Evolutionary conservation across 2,797 vertebrate species (phyloP).

Genomic region (Chanos chanos): DNA sequence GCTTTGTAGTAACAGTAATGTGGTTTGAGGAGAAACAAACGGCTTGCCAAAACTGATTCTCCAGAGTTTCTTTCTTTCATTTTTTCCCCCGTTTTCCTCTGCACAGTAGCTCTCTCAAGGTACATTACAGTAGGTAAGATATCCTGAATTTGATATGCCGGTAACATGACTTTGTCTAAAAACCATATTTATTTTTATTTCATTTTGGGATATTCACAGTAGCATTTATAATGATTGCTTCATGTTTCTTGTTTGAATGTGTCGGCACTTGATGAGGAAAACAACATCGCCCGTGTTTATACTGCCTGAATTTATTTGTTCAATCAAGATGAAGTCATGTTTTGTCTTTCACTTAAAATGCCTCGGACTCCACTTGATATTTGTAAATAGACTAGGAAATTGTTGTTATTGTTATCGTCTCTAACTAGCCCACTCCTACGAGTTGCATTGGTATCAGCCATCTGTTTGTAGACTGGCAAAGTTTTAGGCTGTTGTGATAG

Average conservation of each 20-base stretch:
- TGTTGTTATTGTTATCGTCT: too few species aligned
- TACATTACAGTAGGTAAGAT: not conserved
- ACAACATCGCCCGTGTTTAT: conserved; percentile 26
- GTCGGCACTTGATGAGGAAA: conserved; percentile 29
- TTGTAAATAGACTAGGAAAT: conserved; percentile 38
- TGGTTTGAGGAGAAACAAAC: conserved; percentile 36
- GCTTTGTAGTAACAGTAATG: conserved; percentile 34
- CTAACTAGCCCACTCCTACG: too few species aligned
- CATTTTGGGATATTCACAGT: not conserved
- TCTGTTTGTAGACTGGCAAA: too few species aligned
- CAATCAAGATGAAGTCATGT: conserved; percentile 41
- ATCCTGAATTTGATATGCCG: not conserved
- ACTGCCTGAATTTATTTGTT: conserved; percentile 21
- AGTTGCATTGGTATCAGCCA: too few species aligned
- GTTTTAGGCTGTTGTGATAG: too few species aligned
- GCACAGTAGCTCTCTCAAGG: conserved; percentile 30
- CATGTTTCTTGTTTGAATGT: conserved; percentile 5
- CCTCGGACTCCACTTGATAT: conserved; percentile 52
- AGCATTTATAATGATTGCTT: not conserved
- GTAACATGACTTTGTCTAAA: not conserved
- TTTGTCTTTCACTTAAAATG: conserved; percentile 50
- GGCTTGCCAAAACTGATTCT: conserved; percentile 26
- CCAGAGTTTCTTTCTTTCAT: conserved; percentile 5
- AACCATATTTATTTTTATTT: not conserved
- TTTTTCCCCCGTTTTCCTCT: not conserved